phyloP scores from a whole-genome alignment of 2,888 invertebrate genomes.

The Copidosoma aretas region DNA sequence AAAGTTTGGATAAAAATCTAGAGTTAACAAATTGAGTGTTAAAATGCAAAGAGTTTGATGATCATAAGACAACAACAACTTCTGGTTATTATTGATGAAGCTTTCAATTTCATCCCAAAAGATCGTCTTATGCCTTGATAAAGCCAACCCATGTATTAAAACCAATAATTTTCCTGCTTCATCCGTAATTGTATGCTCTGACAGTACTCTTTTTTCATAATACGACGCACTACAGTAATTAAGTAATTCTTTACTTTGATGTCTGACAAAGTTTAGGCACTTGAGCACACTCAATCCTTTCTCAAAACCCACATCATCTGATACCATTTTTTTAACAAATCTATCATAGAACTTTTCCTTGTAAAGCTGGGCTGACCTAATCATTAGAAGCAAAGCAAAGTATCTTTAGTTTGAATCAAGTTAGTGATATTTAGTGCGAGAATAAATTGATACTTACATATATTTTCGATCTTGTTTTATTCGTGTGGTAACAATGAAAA shows the following conservation, averaged over 20 bases:
- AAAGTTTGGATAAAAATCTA: slow-evolving; percentile 12
- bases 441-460: neutral
- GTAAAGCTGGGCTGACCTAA: slow-evolving; percentile 5
- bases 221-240: slow-evolving; percentile 28
- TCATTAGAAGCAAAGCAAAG: neutral
- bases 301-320: slow-evolving; percentile 18
- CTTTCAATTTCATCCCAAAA: slow-evolving; percentile 25
- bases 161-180: slow-evolving; percentile 9
- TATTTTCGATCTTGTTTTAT: neutral
- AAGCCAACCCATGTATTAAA: slow-evolving; percentile 14
- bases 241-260: slow-evolving; percentile 13
- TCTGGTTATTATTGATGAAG: neutral
- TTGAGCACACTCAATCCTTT: slow-evolving; percentile 11
- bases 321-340: slow-evolving; percentile 13
- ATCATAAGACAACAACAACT: neutral
- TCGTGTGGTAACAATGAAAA: neutral
- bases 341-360: slow-evolving; percentile 8
- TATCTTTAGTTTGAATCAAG: neutral
- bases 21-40: slow-evolving; percentile 4
- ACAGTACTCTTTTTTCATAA: slow-evolving; percentile 19
- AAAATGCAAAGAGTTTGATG: slow-evolving; percentile 12
- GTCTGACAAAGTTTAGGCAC: neutral
- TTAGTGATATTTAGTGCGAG: neutral
- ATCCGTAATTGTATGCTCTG: neutral
- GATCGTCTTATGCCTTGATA: slow-evolving; percentile 13